Evolutionary conservation across 2,888 invertebrate genomes (phyloP).

Genomic region (Pristionchus arcanus): DNA sequence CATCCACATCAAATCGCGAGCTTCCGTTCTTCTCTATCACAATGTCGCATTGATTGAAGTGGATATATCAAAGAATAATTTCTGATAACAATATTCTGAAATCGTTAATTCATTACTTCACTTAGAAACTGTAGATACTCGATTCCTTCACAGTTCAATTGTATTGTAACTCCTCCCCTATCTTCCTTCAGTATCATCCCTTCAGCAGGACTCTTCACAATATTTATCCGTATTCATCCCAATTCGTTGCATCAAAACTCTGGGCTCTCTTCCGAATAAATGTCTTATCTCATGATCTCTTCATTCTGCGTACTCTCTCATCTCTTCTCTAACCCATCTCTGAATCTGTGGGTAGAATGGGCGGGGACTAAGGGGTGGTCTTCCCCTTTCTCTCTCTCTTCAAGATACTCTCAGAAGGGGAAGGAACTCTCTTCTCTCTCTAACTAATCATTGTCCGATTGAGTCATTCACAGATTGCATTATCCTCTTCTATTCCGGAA

Average conservation of each 20-base stretch:
- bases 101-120: not conserved
- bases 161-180: not conserved
- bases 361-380: constrained; percentile 34
- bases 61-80: constrained; percentile 78
- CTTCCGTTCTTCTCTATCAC: constrained; percentile 79
- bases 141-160: not conserved
- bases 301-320: constrained; percentile 1
- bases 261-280: constrained; percentile 33
- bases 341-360: constrained; percentile 12
- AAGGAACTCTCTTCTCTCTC: constrained; percentile 9
- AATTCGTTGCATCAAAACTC: constrained; percentile 47
- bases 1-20: constrained; percentile 80
- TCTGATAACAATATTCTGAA: constrained; percentile 61
- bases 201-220: not conserved
- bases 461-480: constrained; percentile 51
- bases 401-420: constrained; percentile 25
- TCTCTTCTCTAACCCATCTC: constrained; percentile 23
- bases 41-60: constrained; percentile 80
- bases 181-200: not conserved
- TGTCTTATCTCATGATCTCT: constrained; percentile 25
- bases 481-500: constrained; percentile 33
- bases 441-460: constrained; percentile 54
- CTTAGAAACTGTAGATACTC: not conserved
- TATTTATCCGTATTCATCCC: constrained; percentile 37
- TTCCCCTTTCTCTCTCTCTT: constrained; percentile 31